Evolutionary conservation across 2,888 invertebrate species (phyloP).

Genomic region (Tenthredo amoena): DNA sequence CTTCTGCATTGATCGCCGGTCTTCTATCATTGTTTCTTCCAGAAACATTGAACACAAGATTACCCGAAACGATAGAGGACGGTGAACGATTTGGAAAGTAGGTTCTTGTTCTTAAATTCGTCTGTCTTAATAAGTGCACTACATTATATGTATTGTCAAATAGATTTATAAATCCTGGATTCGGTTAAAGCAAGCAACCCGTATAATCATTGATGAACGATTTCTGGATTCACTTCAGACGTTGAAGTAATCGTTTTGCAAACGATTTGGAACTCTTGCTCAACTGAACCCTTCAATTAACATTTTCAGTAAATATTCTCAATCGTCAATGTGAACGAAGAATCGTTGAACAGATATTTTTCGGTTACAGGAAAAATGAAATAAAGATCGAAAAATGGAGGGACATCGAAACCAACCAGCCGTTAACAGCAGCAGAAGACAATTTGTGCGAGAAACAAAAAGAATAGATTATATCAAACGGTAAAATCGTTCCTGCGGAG

Average conservation of each 20-base stretch:
- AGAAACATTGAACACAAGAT: conserved; percentile 83
- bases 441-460: neutral
- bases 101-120: conserved; percentile 61
- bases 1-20: conserved; percentile 80
- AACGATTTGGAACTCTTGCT: neutral
- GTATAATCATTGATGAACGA: neutral
- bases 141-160: neutral
- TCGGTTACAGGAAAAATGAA: conserved; percentile 59
- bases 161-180: neutral
- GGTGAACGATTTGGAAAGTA: conserved; percentile 83
- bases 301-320: neutral
- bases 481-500: neutral
- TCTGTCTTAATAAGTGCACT: neutral
- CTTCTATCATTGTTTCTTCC: conserved; percentile 82
- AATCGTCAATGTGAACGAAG: neutral
- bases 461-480: neutral
- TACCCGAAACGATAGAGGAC: conserved; percentile 85
- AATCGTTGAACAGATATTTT: neutral
- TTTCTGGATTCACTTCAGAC: neutral
- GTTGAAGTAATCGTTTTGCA: neutral
- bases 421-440: conserved; percentile 69
- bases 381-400: conserved; percentile 67
- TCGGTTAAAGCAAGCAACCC: neutral
- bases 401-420: conserved; percentile 68
- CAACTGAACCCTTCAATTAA: neutral